Conservation (phyloP, 2,113 vertebrate species). For the Chloroceryle aenea region DNA sequence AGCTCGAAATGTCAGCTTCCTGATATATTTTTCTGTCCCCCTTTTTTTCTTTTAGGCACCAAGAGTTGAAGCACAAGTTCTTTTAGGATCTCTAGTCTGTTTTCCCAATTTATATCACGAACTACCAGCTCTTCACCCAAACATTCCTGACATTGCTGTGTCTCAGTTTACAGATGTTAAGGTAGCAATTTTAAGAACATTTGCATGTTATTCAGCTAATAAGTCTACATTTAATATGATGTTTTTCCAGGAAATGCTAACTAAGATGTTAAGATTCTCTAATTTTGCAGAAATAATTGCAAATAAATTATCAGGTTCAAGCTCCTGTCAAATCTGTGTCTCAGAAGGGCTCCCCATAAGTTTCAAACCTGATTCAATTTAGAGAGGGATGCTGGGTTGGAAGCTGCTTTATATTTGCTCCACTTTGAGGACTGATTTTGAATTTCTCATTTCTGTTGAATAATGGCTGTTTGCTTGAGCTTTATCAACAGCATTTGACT, state of each 20-base stretch:
- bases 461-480: not conserved
- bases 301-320: not conserved
- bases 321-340: not conserved
- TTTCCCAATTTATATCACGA: conserved; percentile 96
- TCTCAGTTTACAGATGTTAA: conserved; percentile 95
- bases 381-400: not conserved
- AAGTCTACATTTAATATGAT: not conserved
- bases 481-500: not conserved
- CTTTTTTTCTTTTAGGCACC: conserved; percentile 84
- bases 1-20: not conserved
- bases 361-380: not conserved
- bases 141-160: conserved; percentile 87
- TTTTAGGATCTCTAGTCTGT: conserved; percentile 96
- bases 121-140: conserved; percentile 93
- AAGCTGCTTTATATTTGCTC: not conserved
- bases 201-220: not conserved
- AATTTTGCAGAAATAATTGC: not conserved
- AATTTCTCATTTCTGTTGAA: not conserved
- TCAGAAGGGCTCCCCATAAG: not conserved
- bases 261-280: not conserved
- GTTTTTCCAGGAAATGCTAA: not conserved
- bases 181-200: conserved; percentile 65
- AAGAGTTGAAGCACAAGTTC: conserved; percentile 95
- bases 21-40: not conserved
- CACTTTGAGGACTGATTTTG: not conserved